Conservation (phyloP, 2,113 vertebrate genomes). For the Seriola dumerili region DNA sequence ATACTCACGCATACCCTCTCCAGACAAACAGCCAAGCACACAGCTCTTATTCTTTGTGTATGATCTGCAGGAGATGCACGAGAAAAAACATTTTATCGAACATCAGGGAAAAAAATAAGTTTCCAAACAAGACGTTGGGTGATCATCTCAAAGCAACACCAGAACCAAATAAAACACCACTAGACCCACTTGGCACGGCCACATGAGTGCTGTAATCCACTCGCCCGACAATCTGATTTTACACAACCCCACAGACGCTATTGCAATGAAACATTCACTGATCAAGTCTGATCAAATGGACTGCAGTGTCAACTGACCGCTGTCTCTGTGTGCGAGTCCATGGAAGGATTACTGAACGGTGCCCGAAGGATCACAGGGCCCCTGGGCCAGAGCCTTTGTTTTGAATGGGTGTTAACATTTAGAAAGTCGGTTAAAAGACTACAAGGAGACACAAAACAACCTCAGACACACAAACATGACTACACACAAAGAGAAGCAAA, state of each 20-base stretch:
- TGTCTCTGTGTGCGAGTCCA: neutral
- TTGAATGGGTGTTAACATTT: neutral
- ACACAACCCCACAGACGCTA: slow-evolving; percentile 41
- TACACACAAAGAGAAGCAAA: too few species aligned
- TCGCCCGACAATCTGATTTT: slow-evolving; percentile 51
- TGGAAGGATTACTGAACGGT: neutral
- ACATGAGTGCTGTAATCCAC: slow-evolving; percentile 35
- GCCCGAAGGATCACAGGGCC: too few species aligned
- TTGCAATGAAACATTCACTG: slow-evolving; percentile 63
- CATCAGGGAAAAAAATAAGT: too few species aligned
- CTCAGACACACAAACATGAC: too few species aligned
- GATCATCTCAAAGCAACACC: neutral
- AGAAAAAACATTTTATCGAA: neutral
- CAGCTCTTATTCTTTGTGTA: neutral
- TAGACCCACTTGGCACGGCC: neutral
- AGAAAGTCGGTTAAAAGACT: too few species aligned
- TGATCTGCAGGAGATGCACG: neutral
- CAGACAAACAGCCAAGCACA: neutral
- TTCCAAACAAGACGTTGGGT: too few species aligned
- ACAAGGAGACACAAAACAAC: too few species aligned
- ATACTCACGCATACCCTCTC: neutral
- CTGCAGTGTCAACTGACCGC: slow-evolving; percentile 17
- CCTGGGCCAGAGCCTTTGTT: neutral
- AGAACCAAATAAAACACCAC: neutral
- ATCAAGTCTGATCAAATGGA: slow-evolving; percentile 17